Percentiles rank a stretch among this genome's conserved stretches.
These are phyloP conservation scores for Sebastes steindachneri DNA, from an alignment of 2,797 vertebrate genomes.

Conservation along the genomic window DNA sequence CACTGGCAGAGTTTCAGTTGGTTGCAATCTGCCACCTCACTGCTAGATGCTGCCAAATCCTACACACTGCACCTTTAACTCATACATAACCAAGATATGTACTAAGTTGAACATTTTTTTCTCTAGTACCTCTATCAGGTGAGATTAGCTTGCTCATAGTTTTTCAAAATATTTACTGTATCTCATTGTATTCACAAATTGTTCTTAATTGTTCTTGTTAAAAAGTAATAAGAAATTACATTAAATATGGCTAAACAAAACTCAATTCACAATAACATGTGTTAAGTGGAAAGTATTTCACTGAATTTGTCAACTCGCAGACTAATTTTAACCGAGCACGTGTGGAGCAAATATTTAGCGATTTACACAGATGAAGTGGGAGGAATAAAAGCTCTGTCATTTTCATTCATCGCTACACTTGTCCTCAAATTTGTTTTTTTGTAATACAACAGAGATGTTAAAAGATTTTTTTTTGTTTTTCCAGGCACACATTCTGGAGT, in stretches of 20 bases:
- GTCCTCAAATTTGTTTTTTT: neutral
- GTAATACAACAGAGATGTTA: neutral
- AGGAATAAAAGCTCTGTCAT: neutral
- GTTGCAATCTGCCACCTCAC: neutral
- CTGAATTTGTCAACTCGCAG: neutral
- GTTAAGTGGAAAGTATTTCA: neutral
- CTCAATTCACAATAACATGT: neutral
- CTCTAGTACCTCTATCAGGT: neutral
- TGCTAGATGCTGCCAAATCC: neutral
- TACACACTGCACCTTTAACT: neutral
- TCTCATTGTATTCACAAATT: neutral
- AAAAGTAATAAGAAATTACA: neutral
- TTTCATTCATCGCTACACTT: neutral
- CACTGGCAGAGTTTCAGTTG: neutral
- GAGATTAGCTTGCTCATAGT: neutral
- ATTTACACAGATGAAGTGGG: neutral
- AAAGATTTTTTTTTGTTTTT: neutral
- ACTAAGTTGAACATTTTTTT: no score
- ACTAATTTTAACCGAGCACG: neutral
- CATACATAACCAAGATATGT: no score
- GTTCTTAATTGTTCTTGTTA: neutral
- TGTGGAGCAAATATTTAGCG: neutral
- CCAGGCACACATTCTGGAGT: slow-evolving; percentile 97
- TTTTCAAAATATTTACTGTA: neutral
- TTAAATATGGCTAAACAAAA: neutral